phyloP scores from a whole-genome alignment of 2,113 vertebrate species.

The Piprites chloris region DNA sequence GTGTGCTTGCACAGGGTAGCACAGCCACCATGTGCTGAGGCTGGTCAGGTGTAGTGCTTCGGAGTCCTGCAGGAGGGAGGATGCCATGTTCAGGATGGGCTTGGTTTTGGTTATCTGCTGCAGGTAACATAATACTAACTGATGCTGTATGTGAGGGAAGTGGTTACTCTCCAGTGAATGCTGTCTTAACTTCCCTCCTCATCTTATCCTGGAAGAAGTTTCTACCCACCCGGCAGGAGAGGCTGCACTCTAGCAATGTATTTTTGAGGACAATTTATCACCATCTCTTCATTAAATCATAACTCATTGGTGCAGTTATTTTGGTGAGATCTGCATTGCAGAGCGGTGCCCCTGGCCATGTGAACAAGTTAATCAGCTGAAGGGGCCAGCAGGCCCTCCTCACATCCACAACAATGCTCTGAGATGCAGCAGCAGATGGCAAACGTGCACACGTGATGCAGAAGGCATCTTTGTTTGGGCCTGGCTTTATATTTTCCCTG shows the following conservation, averaged over 20 bases:
- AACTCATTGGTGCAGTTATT: not conserved
- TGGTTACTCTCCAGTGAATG: not conserved
- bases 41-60: not conserved
- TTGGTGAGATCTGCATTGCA: not conserved
- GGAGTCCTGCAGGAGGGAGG: not conserved
- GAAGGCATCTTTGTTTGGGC: conserved; percentile 73
- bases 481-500: not conserved
- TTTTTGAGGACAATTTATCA: not conserved
- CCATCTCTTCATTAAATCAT: not conserved
- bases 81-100: not conserved
- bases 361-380: not conserved
- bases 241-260: not conserved
- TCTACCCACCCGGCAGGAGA: not conserved
- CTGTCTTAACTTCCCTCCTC: not conserved
- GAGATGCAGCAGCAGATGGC: conserved; percentile 45
- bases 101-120: not conserved
- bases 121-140: not conserved
- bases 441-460: rapidly evolving
- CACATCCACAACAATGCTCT: not conserved
- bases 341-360: not conserved
- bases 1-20: not conserved
- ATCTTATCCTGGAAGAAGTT: not conserved
- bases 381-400: not conserved
- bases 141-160: not conserved
- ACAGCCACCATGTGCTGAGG: rapidly evolving